Evolutionary conservation across 2,888 invertebrate genomes (phyloP), one percentile per base, ranked within the genome.

Genomic region (Drosophila lacicola): DNA sequence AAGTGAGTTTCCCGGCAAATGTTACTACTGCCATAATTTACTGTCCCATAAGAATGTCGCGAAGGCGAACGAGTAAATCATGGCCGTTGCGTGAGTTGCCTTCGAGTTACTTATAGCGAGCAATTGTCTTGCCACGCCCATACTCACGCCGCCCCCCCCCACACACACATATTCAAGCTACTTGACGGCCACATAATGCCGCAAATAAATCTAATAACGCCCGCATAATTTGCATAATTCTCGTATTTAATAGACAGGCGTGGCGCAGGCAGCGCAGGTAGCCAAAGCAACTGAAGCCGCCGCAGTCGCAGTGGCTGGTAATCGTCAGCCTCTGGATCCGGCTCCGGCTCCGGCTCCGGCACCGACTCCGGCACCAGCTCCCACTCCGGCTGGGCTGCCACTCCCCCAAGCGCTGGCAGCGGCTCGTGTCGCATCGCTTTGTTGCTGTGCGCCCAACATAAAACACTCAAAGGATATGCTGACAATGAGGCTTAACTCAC

Each of bases 201-300:
- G 58, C 71, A 89, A 89, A 86, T 86, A 86, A 86, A 87, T 87
- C 88, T 87, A 85, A 89, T 90, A 81, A 85, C 66, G 65, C 88
- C 74, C 64, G 79, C 85, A 83, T 89, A 87, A 88, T 88, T 88
- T 88, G 82, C 90, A 90, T 88, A 88, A 88, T 90, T 89, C 82
- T 79, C 89, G 80, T 89, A 88, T 88, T 81, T 85, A 89, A 88
- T 83, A 82, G 81, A 85, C 70, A 74, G 58, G 19, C 44, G 36
- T 34, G 21, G 64, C 45, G 64, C 45, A 44, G 55, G 54, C 25
- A 42, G 37, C 34, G 2, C 67, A 62, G 81, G 79, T 81, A 78
- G 68, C 41, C 46, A 42, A 45, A 56, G 72, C 78, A 82, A 78
- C 78, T 86, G 81, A 83, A 64, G 75, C 46, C 33, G 78, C 57